Evolutionary conservation across 1,140 invertebrate genomes (phyloP).

Genomic region (Colletes gigas): DNA sequence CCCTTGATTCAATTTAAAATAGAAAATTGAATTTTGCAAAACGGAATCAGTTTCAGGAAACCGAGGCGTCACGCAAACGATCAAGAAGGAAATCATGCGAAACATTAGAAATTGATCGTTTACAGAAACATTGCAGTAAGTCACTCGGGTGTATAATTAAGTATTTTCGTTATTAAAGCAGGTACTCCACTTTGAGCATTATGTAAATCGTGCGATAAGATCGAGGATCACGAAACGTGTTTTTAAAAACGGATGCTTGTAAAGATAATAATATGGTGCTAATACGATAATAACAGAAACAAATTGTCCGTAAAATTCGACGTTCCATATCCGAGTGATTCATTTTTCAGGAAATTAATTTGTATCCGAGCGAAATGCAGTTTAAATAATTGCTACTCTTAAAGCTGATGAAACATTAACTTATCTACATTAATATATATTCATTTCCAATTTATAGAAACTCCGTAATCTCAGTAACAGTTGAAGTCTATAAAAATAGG

Average conservation of each 20-base stretch:
- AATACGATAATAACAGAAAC: neutral
- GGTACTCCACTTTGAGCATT: neutral
- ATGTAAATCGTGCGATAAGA: neutral
- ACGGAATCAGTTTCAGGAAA: neutral
- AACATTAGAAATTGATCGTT: neutral
- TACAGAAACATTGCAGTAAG: neutral
- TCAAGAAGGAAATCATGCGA: neutral
- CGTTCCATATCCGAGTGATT: neutral
- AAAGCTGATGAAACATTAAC: neutral
- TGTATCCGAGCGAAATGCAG: neutral
- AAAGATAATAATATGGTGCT: neutral
- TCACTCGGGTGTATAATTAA: neutral
- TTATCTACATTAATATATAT: no score
- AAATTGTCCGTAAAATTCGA: conserved; percentile 4
- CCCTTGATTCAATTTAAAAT: no score
- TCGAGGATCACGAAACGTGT: neutral
- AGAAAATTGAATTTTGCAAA: no score
- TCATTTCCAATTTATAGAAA: neutral
- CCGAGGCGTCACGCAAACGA: neutral
- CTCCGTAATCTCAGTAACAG: no score
- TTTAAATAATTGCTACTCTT: neutral
- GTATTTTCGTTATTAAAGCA: neutral
- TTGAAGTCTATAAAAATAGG: no score
- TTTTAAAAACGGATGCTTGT: neutral
- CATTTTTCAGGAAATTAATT: neutral